phyloP scores from a whole-genome alignment of 2,888 invertebrate genomes.

The Peribatodes rhomboidaria region DNA sequence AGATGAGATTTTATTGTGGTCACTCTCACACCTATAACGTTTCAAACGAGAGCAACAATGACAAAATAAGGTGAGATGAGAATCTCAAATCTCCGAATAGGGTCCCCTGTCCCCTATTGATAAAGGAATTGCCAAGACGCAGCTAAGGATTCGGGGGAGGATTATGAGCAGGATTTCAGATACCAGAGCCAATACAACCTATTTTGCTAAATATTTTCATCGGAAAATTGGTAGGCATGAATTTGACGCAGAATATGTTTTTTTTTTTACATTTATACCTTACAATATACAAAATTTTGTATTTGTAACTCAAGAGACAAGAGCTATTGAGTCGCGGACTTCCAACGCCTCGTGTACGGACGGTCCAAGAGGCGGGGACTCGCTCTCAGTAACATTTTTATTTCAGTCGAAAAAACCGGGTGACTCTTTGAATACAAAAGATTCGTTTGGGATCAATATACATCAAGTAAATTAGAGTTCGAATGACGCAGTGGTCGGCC shows the following conservation, averaged over 20 bases:
- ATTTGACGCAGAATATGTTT: neutral
- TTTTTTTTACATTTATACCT: too few relatives aligned
- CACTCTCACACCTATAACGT: too few relatives aligned
- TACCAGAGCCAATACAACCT: constrained; percentile 23
- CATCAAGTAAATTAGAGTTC: constrained; percentile 67
- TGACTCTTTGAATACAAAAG: constrained; percentile 64
- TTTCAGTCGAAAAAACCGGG: constrained; percentile 52
- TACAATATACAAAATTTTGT: too few relatives aligned
- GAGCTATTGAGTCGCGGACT: neutral
- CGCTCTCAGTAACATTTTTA: constrained; percentile 55
- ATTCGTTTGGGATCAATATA: constrained; percentile 64
- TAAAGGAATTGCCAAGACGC: constrained; percentile 34
- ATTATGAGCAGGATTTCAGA: constrained; percentile 32
- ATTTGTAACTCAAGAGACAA: too few relatives aligned
- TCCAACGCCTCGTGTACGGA: neutral
- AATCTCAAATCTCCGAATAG: too few relatives aligned
- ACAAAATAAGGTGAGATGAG: too few relatives aligned
- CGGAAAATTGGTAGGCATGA: constrained; percentile 6
- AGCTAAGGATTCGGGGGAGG: constrained; percentile 22
- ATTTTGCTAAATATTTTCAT: constrained; percentile 20
- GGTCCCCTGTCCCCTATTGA: constrained; percentile 37
- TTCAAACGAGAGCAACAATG: too few relatives aligned
- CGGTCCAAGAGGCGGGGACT: constrained; percentile 2
- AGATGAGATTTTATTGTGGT: too few relatives aligned
- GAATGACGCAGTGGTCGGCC: constrained; percentile 44